A percentile compares a stretch with the other conserved stretches of the same genome.
These are phyloP conservation scores for Athrips mouffetella DNA, from an alignment of 2,888 invertebrate species.

Conservation along the genomic window DNA sequence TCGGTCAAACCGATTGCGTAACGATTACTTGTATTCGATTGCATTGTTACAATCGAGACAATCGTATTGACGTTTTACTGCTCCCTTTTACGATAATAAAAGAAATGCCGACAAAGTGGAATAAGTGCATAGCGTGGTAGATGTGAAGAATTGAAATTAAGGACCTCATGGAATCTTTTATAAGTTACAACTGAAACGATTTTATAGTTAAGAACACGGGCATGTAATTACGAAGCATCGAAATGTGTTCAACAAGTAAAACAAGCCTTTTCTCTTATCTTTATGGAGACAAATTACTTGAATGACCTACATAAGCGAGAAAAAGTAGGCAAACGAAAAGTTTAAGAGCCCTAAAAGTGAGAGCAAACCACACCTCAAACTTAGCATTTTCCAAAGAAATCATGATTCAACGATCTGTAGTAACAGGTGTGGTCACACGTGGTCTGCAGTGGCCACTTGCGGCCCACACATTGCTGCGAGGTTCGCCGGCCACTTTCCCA, in stretches of 20 bases:
- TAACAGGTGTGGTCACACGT: slow-evolving; percentile 15
- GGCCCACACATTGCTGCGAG: slow-evolving; percentile 13
- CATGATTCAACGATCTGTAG: slow-evolving; percentile 3
- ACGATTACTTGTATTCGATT: slow-evolving; percentile 17
- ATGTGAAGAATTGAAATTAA: too few species aligned
- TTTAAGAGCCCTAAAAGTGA: slow-evolving; percentile 9
- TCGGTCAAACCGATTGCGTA: slow-evolving; percentile 33
- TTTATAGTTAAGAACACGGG: too few species aligned
- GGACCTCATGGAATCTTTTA: too few species aligned
- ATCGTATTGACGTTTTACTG: not conserved
- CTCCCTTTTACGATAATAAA: not conserved
- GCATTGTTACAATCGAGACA: too few species aligned
- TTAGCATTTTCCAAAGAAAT: slow-evolving; percentile 8
- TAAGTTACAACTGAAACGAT: too few species aligned
- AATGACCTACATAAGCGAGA: not conserved
- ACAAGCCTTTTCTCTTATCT: too few species aligned
- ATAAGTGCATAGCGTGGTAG: too few species aligned
- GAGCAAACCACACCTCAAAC: slow-evolving; percentile 9
- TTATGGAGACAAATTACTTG: not conserved
- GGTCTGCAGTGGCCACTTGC: slow-evolving; percentile 10
- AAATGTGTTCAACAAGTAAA: too few species aligned
- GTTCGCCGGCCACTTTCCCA: slow-evolving; percentile 32
- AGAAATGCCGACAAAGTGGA: too few species aligned
- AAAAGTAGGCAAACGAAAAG: not conserved
- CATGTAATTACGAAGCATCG: too few species aligned